Evolutionary conservation across 2,113 vertebrate species (phyloP), one percentile per base, ranked within the genome.

Genomic region (Saguinus midas): DNA sequence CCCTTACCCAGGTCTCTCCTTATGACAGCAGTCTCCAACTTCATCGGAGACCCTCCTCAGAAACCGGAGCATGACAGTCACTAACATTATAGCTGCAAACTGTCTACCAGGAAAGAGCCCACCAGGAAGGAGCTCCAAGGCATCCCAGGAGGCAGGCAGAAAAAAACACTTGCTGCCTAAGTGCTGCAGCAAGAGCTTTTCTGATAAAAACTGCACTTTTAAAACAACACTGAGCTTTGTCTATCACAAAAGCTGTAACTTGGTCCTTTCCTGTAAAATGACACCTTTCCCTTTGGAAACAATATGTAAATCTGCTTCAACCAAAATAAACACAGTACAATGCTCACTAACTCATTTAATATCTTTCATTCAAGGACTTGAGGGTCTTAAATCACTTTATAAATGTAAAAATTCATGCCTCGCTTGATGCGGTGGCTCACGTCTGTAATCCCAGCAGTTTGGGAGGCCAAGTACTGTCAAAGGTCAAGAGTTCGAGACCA

Each of bases 241-340:
- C 76, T 70, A 87, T 75, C 92, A 14, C 83, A 81, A 76, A 90
- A 37, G 58, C 96, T 96, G 87, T 92, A 89, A 96, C 83, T 78
- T 25, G 73, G 95, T 58, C 95, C 84, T 95, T 88, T 84, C 48
- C 76, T 57, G 75, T 84, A 91, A 98, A 96, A 73, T 37, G 84
- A 96, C 84, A 90, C 93, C 92, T 85, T 95, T 73, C 75, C 37
- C 87, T 95, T 94, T 52, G 90, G 87, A 98, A 95, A 93, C 81
- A 87, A 82, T 55, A 90, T 25, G 11, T 73, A 95, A 94, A 90
- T 89, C 45, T 13, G 45, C 95, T 61, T 87, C 80, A 37, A 78
- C 73, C 43, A 75, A 95, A 97, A 95, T 57, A 93, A 96, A 94
- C 40, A 70, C 72, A 13, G 79, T 13, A 14, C 50, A 81, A 90